Percentiles rank a stretch among this genome's conserved stretches.
Evolutionary conservation across 2,113 vertebrate species (phyloP).

Genomic region (Telmatochromis sp.): DNA sequence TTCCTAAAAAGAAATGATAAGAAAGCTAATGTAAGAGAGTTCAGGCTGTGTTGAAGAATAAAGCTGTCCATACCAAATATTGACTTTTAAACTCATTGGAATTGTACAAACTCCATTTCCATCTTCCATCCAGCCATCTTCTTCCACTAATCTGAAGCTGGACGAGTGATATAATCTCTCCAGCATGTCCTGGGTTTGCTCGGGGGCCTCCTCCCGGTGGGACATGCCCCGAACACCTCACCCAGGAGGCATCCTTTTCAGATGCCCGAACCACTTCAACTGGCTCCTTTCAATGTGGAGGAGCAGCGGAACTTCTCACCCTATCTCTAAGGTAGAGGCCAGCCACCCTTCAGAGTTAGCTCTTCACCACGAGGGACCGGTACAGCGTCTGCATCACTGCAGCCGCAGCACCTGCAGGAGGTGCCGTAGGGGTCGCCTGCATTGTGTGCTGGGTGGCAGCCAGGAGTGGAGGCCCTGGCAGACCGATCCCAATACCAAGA

Average conservation of each 20-base stretch:
- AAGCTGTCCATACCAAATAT: background rate
- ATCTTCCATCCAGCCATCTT: background rate
- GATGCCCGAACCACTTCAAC: background rate
- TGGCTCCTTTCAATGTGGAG: background rate
- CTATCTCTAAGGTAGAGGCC: background rate
- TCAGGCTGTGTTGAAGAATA: background rate
- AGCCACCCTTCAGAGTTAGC: background rate
- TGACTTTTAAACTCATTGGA: background rate
- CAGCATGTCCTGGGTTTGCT: background rate
- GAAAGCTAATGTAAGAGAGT: background rate
- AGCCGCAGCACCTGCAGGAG: background rate
- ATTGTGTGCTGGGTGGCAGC: background rate
- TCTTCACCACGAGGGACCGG: background rate
- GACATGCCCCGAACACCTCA: background rate
- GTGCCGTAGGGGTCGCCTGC: fast-evolving
- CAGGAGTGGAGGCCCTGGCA: background rate
- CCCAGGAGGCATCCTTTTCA: background rate
- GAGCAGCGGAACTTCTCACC: background rate
- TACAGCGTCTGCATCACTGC: background rate
- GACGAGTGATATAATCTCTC: background rate
- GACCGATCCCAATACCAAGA: background rate
- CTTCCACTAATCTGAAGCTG: background rate
- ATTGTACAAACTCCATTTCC: background rate
- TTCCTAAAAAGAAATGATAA: background rate
- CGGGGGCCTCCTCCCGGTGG: background rate